Evolutionary conservation across 2,888 invertebrate genomes (phyloP), one percentile per base, ranked within the genome.

Genomic region (Antheraea assamensis): DNA sequence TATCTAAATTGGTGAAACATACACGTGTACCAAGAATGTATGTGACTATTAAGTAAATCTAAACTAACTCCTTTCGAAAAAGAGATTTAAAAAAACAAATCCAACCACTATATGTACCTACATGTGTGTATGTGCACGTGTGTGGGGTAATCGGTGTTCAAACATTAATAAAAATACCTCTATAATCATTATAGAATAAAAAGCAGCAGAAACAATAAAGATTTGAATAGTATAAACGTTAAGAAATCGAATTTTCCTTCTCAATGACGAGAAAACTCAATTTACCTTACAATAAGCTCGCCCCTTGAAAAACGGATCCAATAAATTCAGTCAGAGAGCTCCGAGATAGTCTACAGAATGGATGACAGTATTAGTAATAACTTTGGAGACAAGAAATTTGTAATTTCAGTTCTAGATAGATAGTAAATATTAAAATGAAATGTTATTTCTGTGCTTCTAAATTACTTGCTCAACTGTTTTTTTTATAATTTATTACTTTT

Each of bases 321-420:
- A 68, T 68, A 68, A 68, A 68, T 68, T 68, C 68, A 68, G 21
- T 35, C 68, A 13, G 68, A 13, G 68, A 68, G 31, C 31, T 68
- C 68, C 30, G 15, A 10, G 35, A 68, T 68, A 68, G 35, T 68
- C 68, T n/a, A 35, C 68, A 35, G 21, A n/a, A 68, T 68, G 35
- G 35, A 68, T 68, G 21, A 35, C 35, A 68, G n/a, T 35, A 3
- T 68, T 35, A 68, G 68, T 35, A 35, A 35, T 68, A 68, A 31
- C n/a, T 68, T 68, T 68, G 19, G 24, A 68, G 68, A 35, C 15
- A 68, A 35, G 35, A 15, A 35, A 68, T 68, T 35, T 68, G 66
- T 35, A 35, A 68, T 68, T 31, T 66, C 19, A 5, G 4, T 68
- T 68, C 35, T 35, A 35, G 68, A 68, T 10, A 64, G 27, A 64